Evolutionary conservation across 2,797 vertebrate genomes (phyloP), one percentile per base, ranked within the genome.

Genomic region (Onychomys arenicola): DNA sequence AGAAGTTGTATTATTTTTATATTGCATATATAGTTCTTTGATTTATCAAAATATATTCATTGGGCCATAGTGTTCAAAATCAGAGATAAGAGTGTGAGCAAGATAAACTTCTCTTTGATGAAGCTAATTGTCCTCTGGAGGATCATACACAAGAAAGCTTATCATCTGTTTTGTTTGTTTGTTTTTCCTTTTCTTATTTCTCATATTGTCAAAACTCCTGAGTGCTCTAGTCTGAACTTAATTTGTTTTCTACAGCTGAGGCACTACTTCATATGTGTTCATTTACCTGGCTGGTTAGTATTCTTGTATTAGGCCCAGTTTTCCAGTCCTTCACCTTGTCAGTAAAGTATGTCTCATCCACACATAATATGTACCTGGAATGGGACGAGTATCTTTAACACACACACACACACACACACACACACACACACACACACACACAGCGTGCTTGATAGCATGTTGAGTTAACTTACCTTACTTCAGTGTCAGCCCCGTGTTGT

Each of bases 401-500:
- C 46, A 34, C 37, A 61, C 29, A 67, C 34, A 25, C 32, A 5
- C 32, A 3, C 21, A 61, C 46, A 89, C 76, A 32, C 49, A 34
- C n/a, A 61, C 55, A 29, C 34, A 49, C 29, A 67, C 34, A 25
- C 32, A 5, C 32, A 4, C 21, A 61, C 46, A 89, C 29, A 32
- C 80, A 52, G 71, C 52, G 59, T 27, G 25, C 8, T 6, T 1
- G 37, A 82, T 6, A 1, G 8, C 46, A 34, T 4, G 2, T n/a
- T 4, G 49, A 14, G 10, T 52, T 75, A 19, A 49, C 94, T 91
- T 95, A 99, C 99, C 99, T 98, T 11, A 96, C 80, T 95, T 99
- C 98, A 0, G 98, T 98, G 90, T 99, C 97, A 43, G 98, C 98
- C 0, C 98, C 98, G 0, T 97, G 96, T 43, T 97, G 95, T 90